These are phyloP conservation scores for Lacerta bilineata DNA, from an alignment of 2,797 vertebrate species.

Conservation along the genomic window DNA sequence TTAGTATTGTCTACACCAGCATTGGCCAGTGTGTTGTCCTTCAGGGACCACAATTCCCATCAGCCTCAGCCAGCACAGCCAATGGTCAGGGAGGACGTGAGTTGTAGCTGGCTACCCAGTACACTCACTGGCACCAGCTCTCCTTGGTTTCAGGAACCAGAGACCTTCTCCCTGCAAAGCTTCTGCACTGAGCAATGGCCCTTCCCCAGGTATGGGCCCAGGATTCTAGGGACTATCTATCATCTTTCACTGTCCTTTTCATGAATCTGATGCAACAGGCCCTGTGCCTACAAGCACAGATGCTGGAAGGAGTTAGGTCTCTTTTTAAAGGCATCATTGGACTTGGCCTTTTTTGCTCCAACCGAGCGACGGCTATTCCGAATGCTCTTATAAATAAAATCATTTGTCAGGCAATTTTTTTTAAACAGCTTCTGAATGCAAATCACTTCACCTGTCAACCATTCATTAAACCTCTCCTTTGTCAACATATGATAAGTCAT, in stretches of 20 bases:
- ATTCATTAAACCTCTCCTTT: conserved; percentile 90
- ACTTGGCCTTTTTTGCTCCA: neutral
- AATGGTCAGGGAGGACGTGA: too few relatives aligned
- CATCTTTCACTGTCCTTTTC: neutral
- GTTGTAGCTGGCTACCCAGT: too few relatives aligned
- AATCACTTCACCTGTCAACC: conserved; percentile 84
- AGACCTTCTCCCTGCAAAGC: too few relatives aligned
- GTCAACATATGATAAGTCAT: conserved; percentile 89
- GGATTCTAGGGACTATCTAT: neutral
- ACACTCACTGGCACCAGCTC: too few relatives aligned
- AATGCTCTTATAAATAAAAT: conserved; percentile 51
- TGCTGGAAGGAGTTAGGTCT: neutral
- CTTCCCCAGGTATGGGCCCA: too few relatives aligned
- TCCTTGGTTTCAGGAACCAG: too few relatives aligned
- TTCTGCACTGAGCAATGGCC: too few relatives aligned
- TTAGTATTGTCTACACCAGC: too few relatives aligned
- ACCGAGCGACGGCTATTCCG: conserved; percentile 14
- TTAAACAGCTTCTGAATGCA: conserved; percentile 76
- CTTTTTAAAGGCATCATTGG: neutral
- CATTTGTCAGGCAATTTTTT: conserved; percentile 79
- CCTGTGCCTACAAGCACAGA: neutral
- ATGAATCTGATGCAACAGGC: neutral
- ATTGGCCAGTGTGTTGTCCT: too few relatives aligned
- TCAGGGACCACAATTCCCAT: too few relatives aligned
- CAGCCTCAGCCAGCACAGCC: too few relatives aligned